A percentile compares a stretch with the other conserved stretches of the same genome.
Conservation (phyloP, 2,888 invertebrate species). For the Rotaria sp. region DNA sequence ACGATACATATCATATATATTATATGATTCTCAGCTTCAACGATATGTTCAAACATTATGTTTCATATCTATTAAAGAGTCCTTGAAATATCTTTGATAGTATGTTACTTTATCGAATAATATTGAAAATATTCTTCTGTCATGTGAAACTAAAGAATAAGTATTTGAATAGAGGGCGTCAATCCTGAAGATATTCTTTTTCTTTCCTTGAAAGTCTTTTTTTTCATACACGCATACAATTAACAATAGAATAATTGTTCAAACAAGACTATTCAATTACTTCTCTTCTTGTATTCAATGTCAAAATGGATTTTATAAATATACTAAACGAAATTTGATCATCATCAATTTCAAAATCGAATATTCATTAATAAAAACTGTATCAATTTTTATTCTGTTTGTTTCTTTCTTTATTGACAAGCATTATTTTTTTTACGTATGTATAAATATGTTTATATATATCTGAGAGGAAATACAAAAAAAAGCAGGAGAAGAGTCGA, state of each 20-base stretch:
- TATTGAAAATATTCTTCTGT: neutral
- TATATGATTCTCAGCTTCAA: too few relatives aligned
- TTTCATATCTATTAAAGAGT: too few relatives aligned
- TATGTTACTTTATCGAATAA: neutral
- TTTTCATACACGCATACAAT: neutral
- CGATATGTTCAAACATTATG: too few relatives aligned
- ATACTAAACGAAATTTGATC: neutral
- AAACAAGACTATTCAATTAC: neutral
- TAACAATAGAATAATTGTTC: conserved; percentile 5
- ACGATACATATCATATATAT: too few relatives aligned
- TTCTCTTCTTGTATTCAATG: neutral
- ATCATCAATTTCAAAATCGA: neutral
- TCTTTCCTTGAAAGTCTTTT: neutral
- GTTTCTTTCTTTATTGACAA: neutral
- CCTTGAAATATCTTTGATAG: neutral
- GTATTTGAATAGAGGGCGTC: neutral
- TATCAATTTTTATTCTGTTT: neutral
- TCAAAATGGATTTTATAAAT: neutral
- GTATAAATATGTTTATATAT: neutral
- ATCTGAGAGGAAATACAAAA: neutral
- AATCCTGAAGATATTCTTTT: neutral
- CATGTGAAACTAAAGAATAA: neutral
- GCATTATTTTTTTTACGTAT: neutral
- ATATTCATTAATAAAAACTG: neutral
- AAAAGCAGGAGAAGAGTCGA: neutral